Percentiles rank a stretch among this genome's conserved stretches.
phyloP scores from a whole-genome alignment of 2,888 invertebrate genomes.

The Drosophila pegasa region DNA sequence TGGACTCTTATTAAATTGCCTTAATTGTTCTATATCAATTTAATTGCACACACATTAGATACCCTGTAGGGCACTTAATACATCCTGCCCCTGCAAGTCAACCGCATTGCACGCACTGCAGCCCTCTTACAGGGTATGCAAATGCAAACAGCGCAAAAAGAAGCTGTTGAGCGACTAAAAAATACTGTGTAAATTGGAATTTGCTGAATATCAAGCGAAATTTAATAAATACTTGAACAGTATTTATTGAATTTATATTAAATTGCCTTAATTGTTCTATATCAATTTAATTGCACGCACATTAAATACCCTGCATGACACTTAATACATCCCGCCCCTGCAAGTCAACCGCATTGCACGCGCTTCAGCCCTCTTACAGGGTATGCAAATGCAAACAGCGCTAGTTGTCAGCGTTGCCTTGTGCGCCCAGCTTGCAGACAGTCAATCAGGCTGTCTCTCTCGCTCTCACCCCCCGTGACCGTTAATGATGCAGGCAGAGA shows the following conservation, averaged over 20 bases:
- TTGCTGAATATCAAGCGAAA: neutral
- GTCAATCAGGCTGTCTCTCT: slow-evolving; percentile 25
- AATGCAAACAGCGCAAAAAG: neutral
- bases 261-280: neutral
- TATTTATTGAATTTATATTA: neutral
- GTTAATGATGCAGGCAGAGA: slow-evolving; percentile 53
- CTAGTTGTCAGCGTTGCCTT: slow-evolving; percentile 27
- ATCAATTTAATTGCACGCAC: neutral
- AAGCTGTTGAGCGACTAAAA: neutral
- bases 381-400: slow-evolving; percentile 32
- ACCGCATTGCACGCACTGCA: neutral
- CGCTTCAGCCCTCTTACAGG: slow-evolving; percentile 19
- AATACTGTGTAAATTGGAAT: neutral
- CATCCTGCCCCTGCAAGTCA: neutral
- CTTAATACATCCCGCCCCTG: neutral
- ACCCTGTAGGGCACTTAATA: neutral
- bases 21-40: neutral
- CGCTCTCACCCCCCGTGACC: slow-evolving; percentile 24
- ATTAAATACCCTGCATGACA: neutral
- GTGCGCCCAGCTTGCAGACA: slow-evolving; percentile 35
- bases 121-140: slow-evolving; percentile 28
- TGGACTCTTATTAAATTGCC: neutral
- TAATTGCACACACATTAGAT: neutral
- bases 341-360: neutral
- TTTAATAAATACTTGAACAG: neutral